phyloP scores from a whole-genome alignment of 2,113 vertebrate genomes.

The Pagrus major region DNA sequence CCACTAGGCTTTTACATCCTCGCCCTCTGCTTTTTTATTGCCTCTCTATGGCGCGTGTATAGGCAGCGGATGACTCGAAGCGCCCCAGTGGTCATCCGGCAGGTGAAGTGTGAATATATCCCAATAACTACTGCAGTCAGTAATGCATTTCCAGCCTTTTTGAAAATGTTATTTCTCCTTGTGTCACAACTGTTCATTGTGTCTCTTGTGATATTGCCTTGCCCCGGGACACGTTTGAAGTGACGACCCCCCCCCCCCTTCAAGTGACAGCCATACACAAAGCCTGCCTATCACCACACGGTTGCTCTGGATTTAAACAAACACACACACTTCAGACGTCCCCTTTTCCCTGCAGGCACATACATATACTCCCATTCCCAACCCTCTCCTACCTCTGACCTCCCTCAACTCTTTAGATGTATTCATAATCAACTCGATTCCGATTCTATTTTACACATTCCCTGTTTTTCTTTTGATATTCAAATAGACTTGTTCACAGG shows the following conservation, averaged over 20 bases:
- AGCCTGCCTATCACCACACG: conserved; percentile 29
- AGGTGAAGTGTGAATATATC: conserved; percentile 73
- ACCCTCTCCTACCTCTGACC: conserved; percentile 51
- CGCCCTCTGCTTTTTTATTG: conserved; percentile 55
- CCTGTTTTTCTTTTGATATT: conserved; percentile 72
- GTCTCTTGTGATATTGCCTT: conserved; percentile 65
- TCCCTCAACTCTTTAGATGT: conserved; percentile 29
- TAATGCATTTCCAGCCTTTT: conserved; percentile 56
- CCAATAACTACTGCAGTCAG: conserved; percentile 61
- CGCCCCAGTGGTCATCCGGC: conserved; percentile 67
- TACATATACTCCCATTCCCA: conserved; percentile 20
- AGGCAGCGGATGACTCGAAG: conserved; percentile 13
- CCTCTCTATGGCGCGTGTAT: conserved; percentile 39
- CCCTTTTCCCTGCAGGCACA: conserved; percentile 20
- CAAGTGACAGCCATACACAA: conserved; percentile 34
- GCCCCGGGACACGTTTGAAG: conserved; percentile 61
- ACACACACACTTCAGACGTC: conserved; percentile 30
- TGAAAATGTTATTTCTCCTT: conserved; percentile 56
- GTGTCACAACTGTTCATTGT: conserved; percentile 43
- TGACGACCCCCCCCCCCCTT: conserved; percentile 14
- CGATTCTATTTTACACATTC: conserved; percentile 67
- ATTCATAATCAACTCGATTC: conserved; percentile 48
- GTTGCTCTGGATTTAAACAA: conserved; percentile 49
- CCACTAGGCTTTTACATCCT: conserved; percentile 43
- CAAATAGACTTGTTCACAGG: conserved; percentile 59